Percentiles rank a stretch among this genome's conserved stretches.
These are phyloP conservation scores for Gila orcuttii DNA, from an alignment of 2,113 vertebrate genomes.

Conservation along the genomic window DNA sequence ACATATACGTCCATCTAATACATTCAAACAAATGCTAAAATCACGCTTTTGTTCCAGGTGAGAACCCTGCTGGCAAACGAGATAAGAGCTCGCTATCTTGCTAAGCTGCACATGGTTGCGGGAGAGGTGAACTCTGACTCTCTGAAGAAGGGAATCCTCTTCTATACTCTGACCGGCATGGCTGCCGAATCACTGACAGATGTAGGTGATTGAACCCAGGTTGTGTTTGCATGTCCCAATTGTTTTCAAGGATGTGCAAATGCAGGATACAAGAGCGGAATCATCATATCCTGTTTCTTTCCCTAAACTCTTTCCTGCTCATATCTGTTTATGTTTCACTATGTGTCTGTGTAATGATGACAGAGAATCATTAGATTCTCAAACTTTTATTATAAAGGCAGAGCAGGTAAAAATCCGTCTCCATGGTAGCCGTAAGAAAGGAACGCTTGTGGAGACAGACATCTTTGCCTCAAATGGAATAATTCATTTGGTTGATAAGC, in stretches of 20 bases:
- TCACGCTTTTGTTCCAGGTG: constrained; percentile 69
- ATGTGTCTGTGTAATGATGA: background rate
- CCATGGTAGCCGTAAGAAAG: constrained; percentile 79
- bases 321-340: background rate
- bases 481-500: constrained; percentile 85
- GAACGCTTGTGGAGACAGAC: constrained; percentile 78
- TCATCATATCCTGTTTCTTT: background rate
- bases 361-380: background rate
- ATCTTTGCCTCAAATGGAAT: constrained; percentile 89
- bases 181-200: constrained; percentile 74
- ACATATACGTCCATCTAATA: background rate
- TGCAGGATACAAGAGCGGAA: background rate
- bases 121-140: constrained; percentile 76
- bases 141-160: constrained; percentile 74
- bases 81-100: constrained; percentile 78
- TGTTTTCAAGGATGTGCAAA: constrained; percentile 11
- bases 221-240: background rate
- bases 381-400: constrained; percentile 66
- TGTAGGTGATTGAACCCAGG: constrained; percentile 72
- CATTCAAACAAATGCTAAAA: background rate
- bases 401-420: constrained; percentile 80
- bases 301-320: background rate
- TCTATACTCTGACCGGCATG: constrained; percentile 88
- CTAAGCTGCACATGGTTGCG: constrained; percentile 87
- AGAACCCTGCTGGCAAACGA: constrained; percentile 73